Evolutionary conservation across 2,888 invertebrate species (phyloP).

Genomic region (Podabrus alpinus): DNA sequence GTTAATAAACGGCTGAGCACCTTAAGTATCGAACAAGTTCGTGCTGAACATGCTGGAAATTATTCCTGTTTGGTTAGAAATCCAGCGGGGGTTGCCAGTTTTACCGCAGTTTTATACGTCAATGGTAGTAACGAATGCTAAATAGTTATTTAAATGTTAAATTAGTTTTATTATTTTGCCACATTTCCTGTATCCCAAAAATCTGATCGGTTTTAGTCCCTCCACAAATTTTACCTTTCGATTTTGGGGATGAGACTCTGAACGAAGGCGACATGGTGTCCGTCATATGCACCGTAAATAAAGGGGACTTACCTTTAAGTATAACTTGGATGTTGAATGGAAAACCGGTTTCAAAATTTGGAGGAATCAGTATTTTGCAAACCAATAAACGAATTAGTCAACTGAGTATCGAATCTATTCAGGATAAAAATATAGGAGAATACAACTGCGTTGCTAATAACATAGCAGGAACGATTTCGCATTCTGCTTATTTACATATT

Average conservation of each 20-base stretch:
- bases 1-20: conserved; percentile 69
- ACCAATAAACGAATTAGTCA: conserved; percentile 64
- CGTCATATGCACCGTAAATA: conserved; percentile 68
- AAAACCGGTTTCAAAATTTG: conserved; percentile 48
- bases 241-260: conserved; percentile 69
- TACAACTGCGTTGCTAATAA: conserved; percentile 65
- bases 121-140: conserved; percentile 32
- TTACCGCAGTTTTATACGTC: conserved; percentile 34
- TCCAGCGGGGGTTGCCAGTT: conserved; percentile 66
- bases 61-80: conserved; percentile 74
- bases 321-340: conserved; percentile 73
- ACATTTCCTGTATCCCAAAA: neutral
- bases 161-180: neutral
- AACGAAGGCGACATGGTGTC: conserved; percentile 71
- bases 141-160: neutral
- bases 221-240: conserved; percentile 64
- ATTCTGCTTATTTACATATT: conserved; percentile 52
- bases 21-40: conserved; percentile 72
- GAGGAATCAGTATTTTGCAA: conserved; percentile 57
- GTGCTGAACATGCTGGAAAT: conserved; percentile 70
- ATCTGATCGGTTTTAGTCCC: conserved; percentile 42
- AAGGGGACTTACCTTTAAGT: conserved; percentile 73
- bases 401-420: conserved; percentile 63
- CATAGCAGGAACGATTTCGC: conserved; percentile 52
- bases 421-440: conserved; percentile 60